Evolutionary conservation across 2,888 invertebrate species (phyloP).

Genomic region (Ophioninae sp.): DNA sequence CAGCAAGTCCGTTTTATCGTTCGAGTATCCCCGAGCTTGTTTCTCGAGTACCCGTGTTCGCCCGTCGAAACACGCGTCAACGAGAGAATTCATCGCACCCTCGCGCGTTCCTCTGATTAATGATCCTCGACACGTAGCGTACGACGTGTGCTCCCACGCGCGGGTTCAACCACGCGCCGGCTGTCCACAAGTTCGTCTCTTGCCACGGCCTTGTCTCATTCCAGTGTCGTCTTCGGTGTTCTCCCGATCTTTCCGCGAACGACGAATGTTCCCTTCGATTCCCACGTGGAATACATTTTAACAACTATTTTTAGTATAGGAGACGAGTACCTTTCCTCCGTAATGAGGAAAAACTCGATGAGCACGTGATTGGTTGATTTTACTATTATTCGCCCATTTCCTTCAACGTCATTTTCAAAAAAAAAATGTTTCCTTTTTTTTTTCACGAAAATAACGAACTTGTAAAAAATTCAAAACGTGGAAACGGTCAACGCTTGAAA

Average conservation of each 20-base stretch:
- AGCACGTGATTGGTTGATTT: too few relatives aligned
- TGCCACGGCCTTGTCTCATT: constrained; percentile 51
- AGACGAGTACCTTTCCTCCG: background rate
- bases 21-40: constrained; percentile 5
- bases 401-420: too few relatives aligned
- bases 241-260: constrained; percentile 53
- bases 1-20: background rate
- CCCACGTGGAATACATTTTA: constrained; percentile 21
- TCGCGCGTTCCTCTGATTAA: constrained; percentile 59
- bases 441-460: background rate
- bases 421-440: too few relatives aligned
- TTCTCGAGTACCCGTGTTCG: constrained; percentile 15
- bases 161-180: constrained; percentile 45
- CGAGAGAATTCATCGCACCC: constrained; percentile 50
- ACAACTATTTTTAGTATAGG: constrained; percentile 24
- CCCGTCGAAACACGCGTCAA: constrained; percentile 31
- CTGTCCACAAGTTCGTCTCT: constrained; percentile 33
- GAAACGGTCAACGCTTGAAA: too few relatives aligned
- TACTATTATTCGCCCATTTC: too few relatives aligned
- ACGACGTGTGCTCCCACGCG: constrained; percentile 47
- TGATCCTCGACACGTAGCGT: constrained; percentile 59
- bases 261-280: constrained; percentile 36
- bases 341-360: background rate
- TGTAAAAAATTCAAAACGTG: background rate
- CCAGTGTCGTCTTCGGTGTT: constrained; percentile 33